A percentile compares a stretch with the other conserved stretches of the same genome.
Evolutionary conservation across 1,140 invertebrate species (phyloP).

Genomic region (Linepithema humile): DNA sequence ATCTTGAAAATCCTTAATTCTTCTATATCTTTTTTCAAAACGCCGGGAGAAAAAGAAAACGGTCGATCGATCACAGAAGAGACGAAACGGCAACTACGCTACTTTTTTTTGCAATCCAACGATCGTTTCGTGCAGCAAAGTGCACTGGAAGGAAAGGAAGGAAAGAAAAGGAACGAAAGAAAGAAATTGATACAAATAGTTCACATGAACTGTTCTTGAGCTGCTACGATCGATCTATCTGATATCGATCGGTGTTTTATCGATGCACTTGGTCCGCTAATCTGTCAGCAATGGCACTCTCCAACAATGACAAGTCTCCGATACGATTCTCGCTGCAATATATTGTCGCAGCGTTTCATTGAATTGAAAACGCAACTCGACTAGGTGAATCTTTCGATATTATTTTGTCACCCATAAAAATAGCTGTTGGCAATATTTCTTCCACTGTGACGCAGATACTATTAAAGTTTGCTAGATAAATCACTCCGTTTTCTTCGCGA

Average conservation of each 20-base stretch:
- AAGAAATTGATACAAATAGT: constrained; percentile 53
- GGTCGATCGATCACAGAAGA: background rate
- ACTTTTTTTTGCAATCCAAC: background rate
- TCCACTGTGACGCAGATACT: background rate
- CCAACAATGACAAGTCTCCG: background rate
- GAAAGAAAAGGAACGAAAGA: background rate
- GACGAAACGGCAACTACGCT: background rate
- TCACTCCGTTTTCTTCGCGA: background rate
- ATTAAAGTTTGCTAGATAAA: constrained; percentile 55
- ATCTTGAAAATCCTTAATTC: background rate
- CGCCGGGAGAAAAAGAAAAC: background rate
- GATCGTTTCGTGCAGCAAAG: background rate
- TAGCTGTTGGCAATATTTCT: constrained; percentile 57
- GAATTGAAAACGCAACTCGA: constrained; percentile 58
- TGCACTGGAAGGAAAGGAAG: background rate
- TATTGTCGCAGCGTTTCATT: constrained; percentile 15
- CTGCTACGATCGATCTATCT: constrained; percentile 38
- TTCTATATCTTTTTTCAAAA: background rate
- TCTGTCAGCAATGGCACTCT: constrained; percentile 41
- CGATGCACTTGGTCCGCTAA: constrained; percentile 30
- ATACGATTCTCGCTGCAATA: constrained; percentile 44
- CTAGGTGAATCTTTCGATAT: constrained; percentile 66
- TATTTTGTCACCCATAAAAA: constrained; percentile 72
- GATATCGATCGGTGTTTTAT: constrained; percentile 41
- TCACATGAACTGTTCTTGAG: background rate